These are phyloP conservation scores for Drosophila emarginata DNA, from an alignment of 2,888 invertebrate genomes.

Conservation along the genomic window DNA sequence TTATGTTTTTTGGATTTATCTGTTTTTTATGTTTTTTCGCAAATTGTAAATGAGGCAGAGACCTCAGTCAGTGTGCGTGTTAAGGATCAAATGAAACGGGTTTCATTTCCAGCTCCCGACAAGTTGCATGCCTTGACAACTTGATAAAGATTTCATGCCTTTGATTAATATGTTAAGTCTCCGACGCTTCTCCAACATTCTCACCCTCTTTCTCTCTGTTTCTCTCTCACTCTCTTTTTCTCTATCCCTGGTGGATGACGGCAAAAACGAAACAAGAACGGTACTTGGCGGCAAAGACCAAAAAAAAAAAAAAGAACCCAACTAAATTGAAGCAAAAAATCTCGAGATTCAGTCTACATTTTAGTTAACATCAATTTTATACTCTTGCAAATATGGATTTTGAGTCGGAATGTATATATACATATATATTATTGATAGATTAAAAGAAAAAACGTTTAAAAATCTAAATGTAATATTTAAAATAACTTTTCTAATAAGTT, in stretches of 20 bases:
- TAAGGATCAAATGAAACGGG: conserved; percentile 74
- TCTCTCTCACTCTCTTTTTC: background rate
- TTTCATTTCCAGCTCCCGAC: conserved; percentile 47
- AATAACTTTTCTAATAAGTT: too few species aligned
- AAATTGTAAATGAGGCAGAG: conserved; percentile 60
- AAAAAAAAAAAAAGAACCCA: conserved; percentile 5
- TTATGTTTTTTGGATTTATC: conserved; percentile 39
- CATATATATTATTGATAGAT: too few species aligned
- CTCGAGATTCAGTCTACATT: background rate
- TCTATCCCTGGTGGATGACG: conserved; percentile 2
- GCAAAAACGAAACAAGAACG: conserved; percentile 27
- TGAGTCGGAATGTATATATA: too few species aligned
- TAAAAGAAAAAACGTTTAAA: too few species aligned
- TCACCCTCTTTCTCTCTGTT: background rate
- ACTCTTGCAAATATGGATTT: background rate
- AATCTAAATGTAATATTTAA: too few species aligned
- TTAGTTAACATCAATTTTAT: background rate
- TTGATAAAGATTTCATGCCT: conserved; percentile 75
- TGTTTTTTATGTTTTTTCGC: conserved; percentile 38
- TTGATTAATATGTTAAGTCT: conserved; percentile 72
- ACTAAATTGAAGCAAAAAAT: conserved; percentile 31
- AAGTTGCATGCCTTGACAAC: conserved; percentile 64
- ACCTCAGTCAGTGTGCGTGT: conserved; percentile 57
- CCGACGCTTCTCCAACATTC: conserved; percentile 3
- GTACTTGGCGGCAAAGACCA: conserved; percentile 33